Evolutionary conservation across 1,140 invertebrate species (phyloP).

Genomic region (Drosophila parvula): DNA sequence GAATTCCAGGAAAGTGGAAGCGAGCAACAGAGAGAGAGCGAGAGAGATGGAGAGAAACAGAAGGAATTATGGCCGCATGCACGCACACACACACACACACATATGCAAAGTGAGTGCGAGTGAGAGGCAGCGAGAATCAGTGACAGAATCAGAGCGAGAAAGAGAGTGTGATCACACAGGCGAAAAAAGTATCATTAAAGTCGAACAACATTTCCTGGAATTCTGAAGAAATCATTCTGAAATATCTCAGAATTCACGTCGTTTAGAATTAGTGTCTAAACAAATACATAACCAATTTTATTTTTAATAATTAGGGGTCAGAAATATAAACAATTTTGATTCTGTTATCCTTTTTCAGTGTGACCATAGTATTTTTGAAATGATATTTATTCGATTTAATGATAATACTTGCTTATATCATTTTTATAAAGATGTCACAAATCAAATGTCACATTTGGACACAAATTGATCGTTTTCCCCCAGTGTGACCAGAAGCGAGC

Average conservation of each 20-base stretch:
- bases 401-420: fast-evolving
- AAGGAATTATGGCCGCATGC: constrained; percentile 58
- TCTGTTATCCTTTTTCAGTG: neutral
- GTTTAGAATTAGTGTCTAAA: no score
- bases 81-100: constrained; percentile 34
- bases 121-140: neutral
- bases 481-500: constrained; percentile 20
- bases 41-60: constrained; percentile 7
- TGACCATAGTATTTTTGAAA: neutral
- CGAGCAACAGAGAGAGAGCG: neutral
- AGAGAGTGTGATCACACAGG: neutral
- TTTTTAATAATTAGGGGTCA: neutral
- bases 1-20: constrained; percentile 15
- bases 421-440: no score
- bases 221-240: no score
- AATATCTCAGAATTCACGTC: no score
- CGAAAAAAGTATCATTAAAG: neutral
- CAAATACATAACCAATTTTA: neutral
- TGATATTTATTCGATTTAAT: neutral
- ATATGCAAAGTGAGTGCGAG: constrained; percentile 23
- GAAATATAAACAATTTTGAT: neutral
- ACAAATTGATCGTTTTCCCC: neutral
- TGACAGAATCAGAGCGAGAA: constrained; percentile 8
- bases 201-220: neutral
- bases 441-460: neutral